Percentiles rank a stretch among this genome's conserved stretches.
Conservation (phyloP, 2,797 vertebrate species). For the Bovichtus variegatus region DNA sequence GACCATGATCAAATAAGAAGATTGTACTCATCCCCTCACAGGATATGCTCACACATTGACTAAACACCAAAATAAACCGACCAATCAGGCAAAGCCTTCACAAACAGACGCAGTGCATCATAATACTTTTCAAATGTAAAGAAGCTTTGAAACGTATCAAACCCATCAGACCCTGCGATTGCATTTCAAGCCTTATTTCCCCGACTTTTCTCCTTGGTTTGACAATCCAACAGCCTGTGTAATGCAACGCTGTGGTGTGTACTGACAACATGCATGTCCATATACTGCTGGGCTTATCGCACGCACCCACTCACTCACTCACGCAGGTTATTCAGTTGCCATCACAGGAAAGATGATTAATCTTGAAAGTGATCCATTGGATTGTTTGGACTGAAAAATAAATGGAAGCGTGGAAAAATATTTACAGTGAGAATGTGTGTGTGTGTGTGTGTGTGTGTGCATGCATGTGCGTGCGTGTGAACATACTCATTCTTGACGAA, state of each 20-base stretch:
- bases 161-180: not conserved
- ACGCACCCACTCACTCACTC: not conserved
- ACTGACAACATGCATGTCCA: not conserved
- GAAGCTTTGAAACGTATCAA: not conserved
- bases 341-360: not conserved
- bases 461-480: not conserved
- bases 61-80: not conserved
- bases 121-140: not conserved
- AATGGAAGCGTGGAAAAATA: not conserved
- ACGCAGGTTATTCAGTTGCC: not conserved
- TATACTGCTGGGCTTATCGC: not conserved
- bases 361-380: not conserved
- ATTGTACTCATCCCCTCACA: not conserved
- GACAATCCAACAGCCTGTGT: constrained; percentile 9
- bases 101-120: not conserved
- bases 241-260: not conserved
- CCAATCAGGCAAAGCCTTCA: not conserved
- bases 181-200: constrained; percentile 5
- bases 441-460: constrained; percentile 7
- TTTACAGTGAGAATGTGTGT: not conserved
- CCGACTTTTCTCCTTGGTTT: not conserved
- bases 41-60: not conserved
- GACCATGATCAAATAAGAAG: not conserved
- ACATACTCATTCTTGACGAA: constrained; percentile 95
- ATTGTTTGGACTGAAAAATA: not conserved